Percentiles rank a stretch among this genome's conserved stretches.
Conservation (phyloP, 1,140 invertebrate species). For the Heliconius congener region DNA sequence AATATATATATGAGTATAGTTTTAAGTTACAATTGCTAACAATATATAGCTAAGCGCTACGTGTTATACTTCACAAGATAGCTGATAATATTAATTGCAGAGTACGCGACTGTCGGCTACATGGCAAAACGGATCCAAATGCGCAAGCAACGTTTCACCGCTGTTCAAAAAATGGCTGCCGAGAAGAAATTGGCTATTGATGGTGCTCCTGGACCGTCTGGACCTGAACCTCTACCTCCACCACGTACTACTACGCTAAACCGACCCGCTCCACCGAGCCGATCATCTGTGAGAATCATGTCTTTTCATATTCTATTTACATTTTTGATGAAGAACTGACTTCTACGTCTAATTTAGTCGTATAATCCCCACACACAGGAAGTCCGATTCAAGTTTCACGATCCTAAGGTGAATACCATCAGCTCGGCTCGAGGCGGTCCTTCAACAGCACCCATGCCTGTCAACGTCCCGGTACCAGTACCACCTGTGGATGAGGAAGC, state of each 20-base stretch:
- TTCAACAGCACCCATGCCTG: conserved; percentile 24
- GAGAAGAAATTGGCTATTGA: conserved; percentile 92
- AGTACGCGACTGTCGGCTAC: conserved; percentile 97
- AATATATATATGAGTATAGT: background rate
- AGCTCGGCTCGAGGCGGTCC: conserved; percentile 85
- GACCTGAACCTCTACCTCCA: conserved; percentile 89
- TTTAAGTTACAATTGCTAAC: background rate
- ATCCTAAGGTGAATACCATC: conserved; percentile 94
- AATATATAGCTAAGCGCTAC: conserved; percentile 9
- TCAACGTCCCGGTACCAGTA: conserved; percentile 31
- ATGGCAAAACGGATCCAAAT: conserved; percentile 97
- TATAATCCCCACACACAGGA: conserved; percentile 84
- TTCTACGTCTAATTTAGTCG: conserved; percentile 48
- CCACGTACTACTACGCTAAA: conserved; percentile 77
- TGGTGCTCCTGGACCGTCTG: conserved; percentile 86
- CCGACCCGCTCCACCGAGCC: conserved; percentile 66
- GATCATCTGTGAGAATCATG: conserved; percentile 57
- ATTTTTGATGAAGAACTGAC: conserved; percentile 20
- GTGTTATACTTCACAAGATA: background rate
- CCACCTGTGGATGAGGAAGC: conserved; percentile 83
- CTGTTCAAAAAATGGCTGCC: conserved; percentile 93
- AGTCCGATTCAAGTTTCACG: conserved; percentile 95
- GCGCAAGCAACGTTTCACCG: conserved; percentile 93
- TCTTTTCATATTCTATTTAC: background rate
- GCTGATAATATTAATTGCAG: conserved; percentile 79